These are phyloP conservation scores for Sussaba pulchella DNA, from an alignment of 2,888 invertebrate genomes.

Conservation along the genomic window DNA sequence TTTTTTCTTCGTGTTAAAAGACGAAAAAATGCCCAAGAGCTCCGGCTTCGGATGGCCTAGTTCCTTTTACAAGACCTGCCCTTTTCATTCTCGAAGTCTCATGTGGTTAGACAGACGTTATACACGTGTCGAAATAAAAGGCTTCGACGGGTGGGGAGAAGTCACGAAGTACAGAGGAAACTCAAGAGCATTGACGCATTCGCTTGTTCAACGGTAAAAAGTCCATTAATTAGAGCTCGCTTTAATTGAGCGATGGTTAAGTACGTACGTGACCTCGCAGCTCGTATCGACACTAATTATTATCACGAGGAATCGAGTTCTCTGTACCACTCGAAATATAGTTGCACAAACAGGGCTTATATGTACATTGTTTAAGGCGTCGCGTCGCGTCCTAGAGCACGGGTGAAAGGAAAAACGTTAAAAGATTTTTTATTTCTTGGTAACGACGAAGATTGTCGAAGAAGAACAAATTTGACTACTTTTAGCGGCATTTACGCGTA, in stretches of 20 bases:
- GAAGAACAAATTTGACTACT: too few species aligned
- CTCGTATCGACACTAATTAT: conserved; percentile 25
- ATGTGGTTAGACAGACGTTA: conserved; percentile 37
- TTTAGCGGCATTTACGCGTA: too few species aligned
- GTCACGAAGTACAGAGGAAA: neutral
- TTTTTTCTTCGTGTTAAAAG: neutral
- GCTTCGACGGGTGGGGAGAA: neutral
- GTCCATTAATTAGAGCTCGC: conserved; percentile 34
- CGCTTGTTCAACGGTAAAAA: conserved; percentile 41
- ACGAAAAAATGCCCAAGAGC: conserved; percentile 23
- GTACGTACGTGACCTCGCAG: conserved; percentile 39
- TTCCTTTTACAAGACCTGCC: conserved; percentile 61
- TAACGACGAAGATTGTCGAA: too few species aligned
- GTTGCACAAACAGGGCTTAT: neutral
- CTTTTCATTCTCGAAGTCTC: conserved; percentile 54
- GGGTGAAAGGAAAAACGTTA: neutral
- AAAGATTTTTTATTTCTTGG: too few species aligned
- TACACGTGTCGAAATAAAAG: conserved; percentile 17
- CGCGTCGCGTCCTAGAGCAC: neutral
- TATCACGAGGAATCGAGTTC: conserved; percentile 20
- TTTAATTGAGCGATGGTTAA: conserved; percentile 72
- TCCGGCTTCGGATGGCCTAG: conserved; percentile 60
- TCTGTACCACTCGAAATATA: neutral
- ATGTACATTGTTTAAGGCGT: neutral
- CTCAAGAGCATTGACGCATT: conserved; percentile 39